Conservation (phyloP, 2,797 vertebrate species). For the Enteromius argenteus region DNA sequence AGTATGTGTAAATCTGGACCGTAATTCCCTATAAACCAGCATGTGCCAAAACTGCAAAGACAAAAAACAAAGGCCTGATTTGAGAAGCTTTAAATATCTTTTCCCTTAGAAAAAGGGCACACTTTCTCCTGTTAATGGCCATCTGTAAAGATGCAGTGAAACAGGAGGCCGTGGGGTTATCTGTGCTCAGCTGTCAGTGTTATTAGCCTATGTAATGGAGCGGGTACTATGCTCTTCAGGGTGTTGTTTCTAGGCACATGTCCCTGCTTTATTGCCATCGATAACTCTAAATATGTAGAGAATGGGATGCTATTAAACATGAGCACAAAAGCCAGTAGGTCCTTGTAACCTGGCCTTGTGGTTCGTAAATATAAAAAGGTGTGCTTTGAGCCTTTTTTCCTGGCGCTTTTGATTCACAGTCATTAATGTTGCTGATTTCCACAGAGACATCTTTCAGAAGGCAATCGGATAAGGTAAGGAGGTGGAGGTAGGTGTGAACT, state of each 20-base stretch:
- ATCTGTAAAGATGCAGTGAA: conserved; percentile 99
- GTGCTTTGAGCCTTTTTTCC: not conserved
- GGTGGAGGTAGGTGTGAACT: conserved; percentile 70
- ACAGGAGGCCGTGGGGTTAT: conserved; percentile 95
- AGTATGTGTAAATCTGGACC: conserved; percentile 59
- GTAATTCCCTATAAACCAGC: conserved; percentile 73
- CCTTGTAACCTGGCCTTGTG: conserved; percentile 37
- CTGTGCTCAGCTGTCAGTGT: conserved; percentile 98
- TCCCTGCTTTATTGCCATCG: conserved; percentile 79
- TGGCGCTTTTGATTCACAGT: conserved; percentile 14
- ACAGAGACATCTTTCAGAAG: conserved; percentile 16
- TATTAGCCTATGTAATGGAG: conserved; percentile 99
- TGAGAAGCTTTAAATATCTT: conserved; percentile 97
- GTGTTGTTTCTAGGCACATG: conserved; percentile 91
- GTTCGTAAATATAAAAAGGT: conserved; percentile 26
- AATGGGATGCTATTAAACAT: conserved; percentile 39
- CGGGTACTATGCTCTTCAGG: conserved; percentile 95
- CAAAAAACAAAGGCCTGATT: conserved; percentile 87
- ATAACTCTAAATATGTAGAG: conserved; percentile 94
- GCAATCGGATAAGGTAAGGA: conserved; percentile 19
- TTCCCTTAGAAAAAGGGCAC: conserved; percentile 90
- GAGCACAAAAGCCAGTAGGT: conserved; percentile 44
- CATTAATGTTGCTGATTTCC: conserved; percentile 16
- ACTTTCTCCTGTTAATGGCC: conserved; percentile 98
- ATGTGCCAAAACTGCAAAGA: conserved; percentile 75